Base-by-base conservation (phyloP, 2,888 invertebrate species). In the Sinodicranocentrus sp. region DNA sequence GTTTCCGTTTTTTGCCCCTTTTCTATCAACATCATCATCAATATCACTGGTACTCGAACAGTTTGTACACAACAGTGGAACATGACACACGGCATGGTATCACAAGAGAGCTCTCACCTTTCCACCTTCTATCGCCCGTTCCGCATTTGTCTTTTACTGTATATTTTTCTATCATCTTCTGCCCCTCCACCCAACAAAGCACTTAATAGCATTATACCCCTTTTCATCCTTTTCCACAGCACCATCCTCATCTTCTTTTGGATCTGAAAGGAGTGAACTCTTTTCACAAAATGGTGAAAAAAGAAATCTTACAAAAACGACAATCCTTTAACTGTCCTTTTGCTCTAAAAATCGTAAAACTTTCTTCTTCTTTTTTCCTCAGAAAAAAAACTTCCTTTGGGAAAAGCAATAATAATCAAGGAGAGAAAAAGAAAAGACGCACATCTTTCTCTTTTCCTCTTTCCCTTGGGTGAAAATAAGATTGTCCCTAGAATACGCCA, bases 401-500 rank as follows among this genome's bases (percentile, higher is more conserved):
- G 52, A 68, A 21, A n/a, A 28, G 68, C 68, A 68, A 68, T 68
- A 68, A 68, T 44, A 68, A 68, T 68, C 68, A 52, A 52, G 19
- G 48, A 68, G 19, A 43, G 43, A 65, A 25, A 65, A 10, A 52
- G n/a, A n/a, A n/a, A n/a, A n/a, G n/a, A n/a, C n/a, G n/a, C 25
- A 52, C 17, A 68, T 68, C 43, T 67, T 28, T 61, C 59, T 44
- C 23, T 61, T 19, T 65, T 70, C 26, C 65, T 13, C 26, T 13
- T 67, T 44, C 67, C 71, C 78, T 59, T 17, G 63, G 52, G 70
- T 63, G 78, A 79, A 79, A 79, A 71, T 71, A 79, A 70, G 52
- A 70, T 79, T 61, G 68, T 59, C 78, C 44, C 70, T n/a, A n/a
- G n/a, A n/a, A n/a, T n/a, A 43, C 26, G 68, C 59, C 33, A 76